phyloP scores from a whole-genome alignment of 2,888 invertebrate species.

The Microctonus brassicae region DNA sequence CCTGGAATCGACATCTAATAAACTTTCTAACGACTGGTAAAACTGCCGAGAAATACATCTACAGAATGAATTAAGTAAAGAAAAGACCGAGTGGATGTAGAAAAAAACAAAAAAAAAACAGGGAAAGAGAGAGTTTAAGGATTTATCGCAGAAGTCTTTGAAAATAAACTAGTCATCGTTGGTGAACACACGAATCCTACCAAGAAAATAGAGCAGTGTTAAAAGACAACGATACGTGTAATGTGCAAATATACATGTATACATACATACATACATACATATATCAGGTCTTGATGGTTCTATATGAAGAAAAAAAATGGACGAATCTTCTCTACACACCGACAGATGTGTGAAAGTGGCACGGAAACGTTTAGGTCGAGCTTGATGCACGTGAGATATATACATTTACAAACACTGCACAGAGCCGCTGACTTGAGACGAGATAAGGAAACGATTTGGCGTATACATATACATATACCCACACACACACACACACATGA shows the following conservation, averaged over 20 bases:
- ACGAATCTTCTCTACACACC: constrained; percentile 44
- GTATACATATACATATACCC: not conserved
- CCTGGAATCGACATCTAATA: constrained; percentile 46
- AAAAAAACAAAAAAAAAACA: not conserved
- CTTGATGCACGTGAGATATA: constrained; percentile 44
- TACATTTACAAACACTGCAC: constrained; percentile 18
- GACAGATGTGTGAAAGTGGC: constrained; percentile 50
- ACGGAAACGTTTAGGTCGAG: constrained; percentile 45
- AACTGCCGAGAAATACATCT: constrained; percentile 23
- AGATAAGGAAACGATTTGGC: constrained; percentile 29
- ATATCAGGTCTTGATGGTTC: constrained; percentile 26
- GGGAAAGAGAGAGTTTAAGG: not conserved
- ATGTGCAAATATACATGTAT: constrained; percentile 34
- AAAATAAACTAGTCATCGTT: constrained; percentile 36
- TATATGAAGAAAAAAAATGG: constrained; percentile 35
- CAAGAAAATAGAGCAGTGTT: constrained; percentile 37
- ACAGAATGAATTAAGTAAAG: constrained; percentile 14
- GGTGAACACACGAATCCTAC: not conserved
- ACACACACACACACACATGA: no score
- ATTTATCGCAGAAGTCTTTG: not conserved
- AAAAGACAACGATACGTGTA: constrained; percentile 21
- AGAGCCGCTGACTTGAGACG: constrained; percentile 19
- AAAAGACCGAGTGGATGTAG: not conserved
- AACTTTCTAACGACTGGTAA: constrained; percentile 47
- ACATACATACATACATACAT: no score